Evolutionary conservation across 2,888 invertebrate species (phyloP).

Genomic region (Hemithea aestivaria): DNA sequence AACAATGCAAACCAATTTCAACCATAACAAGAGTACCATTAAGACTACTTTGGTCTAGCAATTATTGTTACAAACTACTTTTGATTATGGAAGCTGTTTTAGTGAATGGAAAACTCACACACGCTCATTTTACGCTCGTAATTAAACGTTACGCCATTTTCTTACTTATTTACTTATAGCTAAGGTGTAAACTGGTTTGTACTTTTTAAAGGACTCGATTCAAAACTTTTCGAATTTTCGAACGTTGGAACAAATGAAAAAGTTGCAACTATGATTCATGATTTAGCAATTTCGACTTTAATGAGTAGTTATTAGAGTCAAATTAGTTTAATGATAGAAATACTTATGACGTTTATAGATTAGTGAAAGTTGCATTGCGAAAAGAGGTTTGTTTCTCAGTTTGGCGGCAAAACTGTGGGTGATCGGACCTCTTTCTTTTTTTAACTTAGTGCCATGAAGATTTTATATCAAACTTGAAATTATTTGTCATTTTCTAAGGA

Average conservation of each 20-base stretch:
- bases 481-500: slow-evolving; percentile 5
- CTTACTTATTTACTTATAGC: accelerated
- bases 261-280: slow-evolving; percentile 27
- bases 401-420: slow-evolving; percentile 58
- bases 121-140: slow-evolving; percentile 23
- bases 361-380: slow-evolving; percentile 40
- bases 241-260: slow-evolving; percentile 30
- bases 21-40: no score
- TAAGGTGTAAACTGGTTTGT: slow-evolving; percentile 25
- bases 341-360: slow-evolving; percentile 17
- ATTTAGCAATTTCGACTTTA: slow-evolving; percentile 28
- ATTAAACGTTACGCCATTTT: slow-evolving; percentile 12
- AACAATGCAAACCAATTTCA: no score
- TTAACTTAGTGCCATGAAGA: slow-evolving; percentile 18
- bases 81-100: background rate
- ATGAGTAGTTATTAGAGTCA: slow-evolving; percentile 16
- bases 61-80: no score
- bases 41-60: no score
- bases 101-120: slow-evolving; percentile 55
- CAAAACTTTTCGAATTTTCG: slow-evolving; percentile 38
- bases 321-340: slow-evolving; percentile 32
- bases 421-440: slow-evolving; percentile 40
- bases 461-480: slow-evolving; percentile 19
- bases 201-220: slow-evolving; percentile 29
- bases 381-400: slow-evolving; percentile 51